Base-by-base conservation (phyloP, 2,113 vertebrate species). In the Todiramphus saurophagus region DNA sequence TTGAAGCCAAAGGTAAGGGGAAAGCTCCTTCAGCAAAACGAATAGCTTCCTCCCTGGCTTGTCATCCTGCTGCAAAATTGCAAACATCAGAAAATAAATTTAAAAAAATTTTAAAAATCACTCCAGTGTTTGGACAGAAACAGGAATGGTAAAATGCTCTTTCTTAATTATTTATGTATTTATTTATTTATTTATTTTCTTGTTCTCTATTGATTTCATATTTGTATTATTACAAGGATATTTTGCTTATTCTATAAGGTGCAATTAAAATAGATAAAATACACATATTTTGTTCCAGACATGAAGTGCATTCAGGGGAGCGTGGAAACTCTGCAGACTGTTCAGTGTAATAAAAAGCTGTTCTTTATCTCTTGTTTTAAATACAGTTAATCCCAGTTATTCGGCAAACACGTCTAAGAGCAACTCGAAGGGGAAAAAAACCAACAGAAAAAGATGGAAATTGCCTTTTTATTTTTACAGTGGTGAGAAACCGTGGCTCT, bases 331-430 rank as follows among this genome's bases (percentile, higher is more conserved):
- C 80, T 95, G 93, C 82, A 82, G 87, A 89, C 94, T 83, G 87
- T 33, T 94, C 89, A 44, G 64, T 8, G 83, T 77, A 97, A 94
- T 95, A 96, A 95, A 97, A 96, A 89, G 83, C 94, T 87, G 68
- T 92, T 94, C 91, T 92, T 96, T 97, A 97, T 97, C 94, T 96
- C 82, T 93, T 94, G 80, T 97, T 96, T 96, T 96, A 97, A 97
- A 96, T 97, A 97, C 96, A 96, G 96, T 91, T 97, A 97, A 97
- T 97, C 96, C 94, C 72, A 63, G 97, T 97, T 97, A 97, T 97
- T 96, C 91, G 93, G 96, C 96, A 97, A 97, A 96, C 95, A 96
- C 92, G 69, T 94, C 75, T 78, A 95, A 97, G 70, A 97, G 91
- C 60, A 97, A 96, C 95, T 97, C 95, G 48, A 93, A 87, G 39